Evolutionary conservation across 2,113 vertebrate species (phyloP), one percentile per base, ranked within the genome.

Genomic region (Forbesichthys papilliferus): DNA sequence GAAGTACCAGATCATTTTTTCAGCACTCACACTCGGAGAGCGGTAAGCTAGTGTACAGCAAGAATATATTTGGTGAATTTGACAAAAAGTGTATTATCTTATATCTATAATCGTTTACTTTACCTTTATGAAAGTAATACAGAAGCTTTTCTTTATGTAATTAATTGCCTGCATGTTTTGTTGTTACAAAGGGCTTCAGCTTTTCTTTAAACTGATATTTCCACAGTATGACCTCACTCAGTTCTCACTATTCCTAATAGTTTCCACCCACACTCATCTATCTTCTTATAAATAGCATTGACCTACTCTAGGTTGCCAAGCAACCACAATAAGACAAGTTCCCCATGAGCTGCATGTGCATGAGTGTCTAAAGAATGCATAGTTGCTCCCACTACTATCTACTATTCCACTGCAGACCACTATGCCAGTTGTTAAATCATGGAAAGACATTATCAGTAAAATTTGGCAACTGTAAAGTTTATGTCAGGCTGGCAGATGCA

Each of bases 151-250:
- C 55, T 68, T 69, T 51, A 20, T 53, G 58, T 16, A 54, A 5
- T 6, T n/a, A 33, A 1, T 59, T 34, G 49, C 68, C 49, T 59
- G 16, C 12, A 47, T 65, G 36, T 57, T 77, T 73, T 80, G 18
- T 61, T 27, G 27, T 27, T 27, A 27, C 27, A 27, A 27, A 27
- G n/a, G 9, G 27, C 46, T 13, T 64, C 69, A 81, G 68, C 82
- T 78, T 64, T 42, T 64, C 8, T 55, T 73, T 70, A 75, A 52
- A 71, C 48, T 54, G 62, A 74, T 72, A 79, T 75, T 81, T 61
- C 55, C 75, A 84, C 13, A 69, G 62, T 11, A 68, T 75, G 64
- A 90, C 9, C 56, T 87, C 70, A 85, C 72, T 13, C 55, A 56
- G n/a, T 27, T 8, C 1, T 4, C 55, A 27, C 9, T 11, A 46